Conservation (phyloP, 2,113 vertebrate species). For the Bothrops jararaca region DNA sequence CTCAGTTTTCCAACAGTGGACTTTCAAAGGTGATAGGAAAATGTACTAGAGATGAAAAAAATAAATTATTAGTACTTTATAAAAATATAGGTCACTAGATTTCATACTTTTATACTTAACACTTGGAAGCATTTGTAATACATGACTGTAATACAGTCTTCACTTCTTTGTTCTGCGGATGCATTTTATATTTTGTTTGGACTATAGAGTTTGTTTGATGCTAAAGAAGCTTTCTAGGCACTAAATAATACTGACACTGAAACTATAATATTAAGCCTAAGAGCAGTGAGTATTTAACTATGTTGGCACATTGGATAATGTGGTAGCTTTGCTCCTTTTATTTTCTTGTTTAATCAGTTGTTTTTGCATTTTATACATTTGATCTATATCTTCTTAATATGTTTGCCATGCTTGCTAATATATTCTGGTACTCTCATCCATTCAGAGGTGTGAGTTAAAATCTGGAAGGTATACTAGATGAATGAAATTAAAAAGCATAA, state of each 20-base stretch:
- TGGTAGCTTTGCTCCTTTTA: background rate
- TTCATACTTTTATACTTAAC: background rate
- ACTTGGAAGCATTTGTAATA: background rate
- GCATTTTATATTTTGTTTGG: background rate
- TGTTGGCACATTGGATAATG: background rate
- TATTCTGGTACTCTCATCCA: background rate
- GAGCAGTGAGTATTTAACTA: background rate
- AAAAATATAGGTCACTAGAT: fast-evolving
- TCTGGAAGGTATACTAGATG: background rate
- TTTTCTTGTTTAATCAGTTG: background rate
- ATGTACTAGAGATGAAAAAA: background rate
- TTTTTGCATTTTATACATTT: background rate
- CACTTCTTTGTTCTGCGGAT: background rate
- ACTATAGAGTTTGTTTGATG: background rate
- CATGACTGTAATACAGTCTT: background rate
- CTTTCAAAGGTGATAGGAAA: background rate
- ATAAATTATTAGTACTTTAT: background rate
- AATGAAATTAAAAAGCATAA: background rate
- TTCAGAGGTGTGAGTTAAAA: background rate
- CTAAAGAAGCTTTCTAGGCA: background rate
- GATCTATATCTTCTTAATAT: background rate
- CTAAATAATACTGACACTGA: background rate
- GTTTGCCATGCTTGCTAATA: background rate
- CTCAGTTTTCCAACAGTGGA: background rate
- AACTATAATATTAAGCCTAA: background rate